Conservation (phyloP, 2,113 vertebrate genomes). For the Hyla sarda region DNA sequence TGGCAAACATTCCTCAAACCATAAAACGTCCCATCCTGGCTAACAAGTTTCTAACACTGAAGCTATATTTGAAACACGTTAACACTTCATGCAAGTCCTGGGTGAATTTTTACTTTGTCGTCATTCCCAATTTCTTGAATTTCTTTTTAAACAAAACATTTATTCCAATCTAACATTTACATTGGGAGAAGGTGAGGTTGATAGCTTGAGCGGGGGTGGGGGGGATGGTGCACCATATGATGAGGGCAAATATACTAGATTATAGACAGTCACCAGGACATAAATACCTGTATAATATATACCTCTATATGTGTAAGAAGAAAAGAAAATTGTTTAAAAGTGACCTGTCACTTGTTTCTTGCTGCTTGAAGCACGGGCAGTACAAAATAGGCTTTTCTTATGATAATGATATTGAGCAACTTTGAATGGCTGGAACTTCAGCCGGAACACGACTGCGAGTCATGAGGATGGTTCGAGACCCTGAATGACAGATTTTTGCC, state of each 20-base stretch:
- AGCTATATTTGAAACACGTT: background rate
- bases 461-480: too few species aligned
- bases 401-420: too few species aligned
- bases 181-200: background rate
- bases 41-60: background rate
- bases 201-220: too few species aligned
- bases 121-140: background rate
- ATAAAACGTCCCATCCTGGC: background rate
- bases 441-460: too few species aligned
- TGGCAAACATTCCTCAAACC: background rate
- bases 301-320: background rate
- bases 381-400: too few species aligned
- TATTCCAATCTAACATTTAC: background rate
- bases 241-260: background rate
- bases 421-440: too few species aligned
- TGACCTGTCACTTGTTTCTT: too few species aligned
- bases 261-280: background rate
- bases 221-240: background rate
- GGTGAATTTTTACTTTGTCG: background rate
- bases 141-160: background rate
- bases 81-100: background rate
- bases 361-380: too few species aligned
- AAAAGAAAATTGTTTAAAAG: background rate
- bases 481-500: too few species aligned
- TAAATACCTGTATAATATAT: background rate